Percentiles rank a stretch among this genome's conserved stretches.
These are phyloP conservation scores for Paracentrotus lividus DNA, from an alignment of 53 echinoderm and acorn worm genomes.

Conservation along the genomic window DNA sequence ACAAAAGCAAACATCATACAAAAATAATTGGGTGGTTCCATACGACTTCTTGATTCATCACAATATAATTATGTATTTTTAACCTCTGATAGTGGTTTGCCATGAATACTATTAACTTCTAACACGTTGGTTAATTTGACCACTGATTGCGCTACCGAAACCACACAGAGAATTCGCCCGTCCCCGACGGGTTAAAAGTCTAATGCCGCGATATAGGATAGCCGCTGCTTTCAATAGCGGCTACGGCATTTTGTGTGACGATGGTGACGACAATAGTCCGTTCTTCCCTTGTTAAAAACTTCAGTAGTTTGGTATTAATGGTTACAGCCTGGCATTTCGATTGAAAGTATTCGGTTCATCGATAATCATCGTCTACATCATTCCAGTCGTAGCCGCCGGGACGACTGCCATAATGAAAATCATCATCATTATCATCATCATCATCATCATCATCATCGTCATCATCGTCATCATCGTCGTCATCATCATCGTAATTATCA, in stretches of 20 bases:
- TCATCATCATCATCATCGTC: no score
- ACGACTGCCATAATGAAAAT: not conserved
- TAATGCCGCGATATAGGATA: not conserved
- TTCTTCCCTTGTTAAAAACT: not conserved
- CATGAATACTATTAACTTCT: conserved; percentile 25
- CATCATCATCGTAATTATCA: not conserved
- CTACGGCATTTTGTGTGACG: not conserved
- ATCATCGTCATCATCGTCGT: no score
- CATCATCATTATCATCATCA: not conserved
- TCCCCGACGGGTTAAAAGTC: not conserved
- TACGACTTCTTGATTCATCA: not conserved
- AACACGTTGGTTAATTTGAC: not conserved
- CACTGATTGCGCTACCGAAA: conserved; percentile 27
- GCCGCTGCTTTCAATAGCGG: not conserved
- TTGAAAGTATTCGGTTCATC: no score
- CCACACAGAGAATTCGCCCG: conserved; percentile 18
- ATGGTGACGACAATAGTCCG: not conserved
- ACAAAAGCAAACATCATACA: not conserved
- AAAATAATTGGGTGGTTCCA: not conserved
- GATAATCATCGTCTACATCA: not conserved
- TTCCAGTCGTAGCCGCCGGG: not conserved
- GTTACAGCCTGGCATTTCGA: no score
- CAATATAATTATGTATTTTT: conserved; percentile 11
- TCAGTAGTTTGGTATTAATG: no score
- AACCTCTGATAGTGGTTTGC: not conserved